phyloP scores from a whole-genome alignment of 2,888 invertebrate genomes.

The Agrochola macilenta region DNA sequence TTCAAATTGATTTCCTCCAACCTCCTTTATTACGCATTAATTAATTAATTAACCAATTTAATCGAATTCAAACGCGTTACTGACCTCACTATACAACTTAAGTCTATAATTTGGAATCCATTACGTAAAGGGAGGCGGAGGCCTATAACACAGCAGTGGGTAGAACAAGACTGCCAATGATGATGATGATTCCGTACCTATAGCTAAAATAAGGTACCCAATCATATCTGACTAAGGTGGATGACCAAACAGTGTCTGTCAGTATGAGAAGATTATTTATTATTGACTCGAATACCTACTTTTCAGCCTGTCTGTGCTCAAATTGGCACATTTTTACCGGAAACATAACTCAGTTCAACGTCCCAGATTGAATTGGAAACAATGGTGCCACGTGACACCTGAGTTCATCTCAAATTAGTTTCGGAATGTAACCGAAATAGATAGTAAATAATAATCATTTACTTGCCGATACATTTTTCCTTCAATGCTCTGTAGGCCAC shows the following conservation, averaged over 20 bases:
- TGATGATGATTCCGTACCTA: not conserved
- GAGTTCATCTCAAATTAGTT: constrained; percentile 33
- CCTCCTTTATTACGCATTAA: constrained; percentile 5
- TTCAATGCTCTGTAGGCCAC: not conserved
- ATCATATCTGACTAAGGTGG: not conserved
- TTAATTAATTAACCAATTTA: constrained; percentile 26
- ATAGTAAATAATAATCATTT: not conserved
- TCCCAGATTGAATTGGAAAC: constrained; percentile 1
- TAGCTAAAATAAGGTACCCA: not conserved
- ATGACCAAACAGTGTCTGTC: not conserved
- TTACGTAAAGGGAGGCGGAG: not conserved
- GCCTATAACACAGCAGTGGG: no score
- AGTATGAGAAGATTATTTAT: not conserved
- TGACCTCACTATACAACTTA: not conserved
- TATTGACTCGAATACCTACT: not conserved
- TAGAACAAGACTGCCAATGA: not conserved
- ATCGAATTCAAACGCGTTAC: constrained; percentile 14
- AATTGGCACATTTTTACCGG: constrained; percentile 8
- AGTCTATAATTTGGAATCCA: not conserved
- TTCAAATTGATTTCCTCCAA: constrained; percentile 36
- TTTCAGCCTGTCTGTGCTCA: not conserved
- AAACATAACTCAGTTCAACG: constrained; percentile 34
- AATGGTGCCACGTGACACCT: constrained; percentile 27
- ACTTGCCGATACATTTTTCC: not conserved
- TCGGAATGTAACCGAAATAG: constrained; percentile 12